Conservation (phyloP, 2,888 invertebrate species). For the Dichetophora obliterata region DNA sequence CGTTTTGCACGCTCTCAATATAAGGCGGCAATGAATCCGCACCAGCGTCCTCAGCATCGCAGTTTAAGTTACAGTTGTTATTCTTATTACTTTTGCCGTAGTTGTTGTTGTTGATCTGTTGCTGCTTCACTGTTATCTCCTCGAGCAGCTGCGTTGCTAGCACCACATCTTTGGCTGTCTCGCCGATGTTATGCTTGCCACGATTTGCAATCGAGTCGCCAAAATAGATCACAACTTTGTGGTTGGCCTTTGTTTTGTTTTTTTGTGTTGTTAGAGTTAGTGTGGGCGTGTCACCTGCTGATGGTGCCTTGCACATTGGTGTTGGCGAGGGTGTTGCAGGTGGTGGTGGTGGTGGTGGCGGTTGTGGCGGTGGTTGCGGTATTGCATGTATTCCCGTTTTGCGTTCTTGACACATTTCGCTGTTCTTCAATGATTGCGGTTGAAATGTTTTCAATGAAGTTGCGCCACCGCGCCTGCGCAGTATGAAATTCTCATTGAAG, state of each 20-base stretch:
- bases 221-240: conserved; percentile 82
- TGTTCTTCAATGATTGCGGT: conserved; percentile 62
- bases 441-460: conserved; percentile 64
- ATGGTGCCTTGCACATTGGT: conserved; percentile 58
- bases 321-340: conserved; percentile 61
- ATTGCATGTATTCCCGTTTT: conserved; percentile 1
- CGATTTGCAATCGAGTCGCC: conserved; percentile 74
- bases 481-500: conserved; percentile 70
- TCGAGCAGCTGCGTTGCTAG: conserved; percentile 42
- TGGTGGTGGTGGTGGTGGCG: conserved; percentile 59
- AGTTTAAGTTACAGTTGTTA: conserved; percentile 35
- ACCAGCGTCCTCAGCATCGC: neutral
- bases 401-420: conserved; percentile 62
- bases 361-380: conserved; percentile 65
- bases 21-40: conserved; percentile 69
- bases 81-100: conserved; percentile 1
- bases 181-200: conserved; percentile 44
- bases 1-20: conserved; percentile 70
- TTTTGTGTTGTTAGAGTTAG: conserved; percentile 34
- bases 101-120: conserved; percentile 30
- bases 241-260: conserved; percentile 64
- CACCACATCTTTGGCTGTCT: conserved; percentile 43
- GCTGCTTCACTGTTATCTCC: conserved; percentile 33
- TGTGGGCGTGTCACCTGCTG: neutral
- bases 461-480: conserved; percentile 67